Conservation (phyloP, 1,140 invertebrate species). For the Nebria ingens region DNA sequence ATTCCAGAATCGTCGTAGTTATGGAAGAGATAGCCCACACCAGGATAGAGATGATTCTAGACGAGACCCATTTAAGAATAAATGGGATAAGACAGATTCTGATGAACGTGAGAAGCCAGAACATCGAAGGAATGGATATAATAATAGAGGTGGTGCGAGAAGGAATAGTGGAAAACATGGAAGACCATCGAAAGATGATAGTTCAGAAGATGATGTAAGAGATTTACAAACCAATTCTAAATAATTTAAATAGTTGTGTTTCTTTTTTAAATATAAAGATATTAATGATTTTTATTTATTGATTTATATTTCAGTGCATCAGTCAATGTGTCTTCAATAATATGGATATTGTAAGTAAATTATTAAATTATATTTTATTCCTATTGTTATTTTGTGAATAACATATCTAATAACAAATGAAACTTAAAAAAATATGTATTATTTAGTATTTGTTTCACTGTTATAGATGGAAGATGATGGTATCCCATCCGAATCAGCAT, state of each 20-base stretch:
- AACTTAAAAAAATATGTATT: conserved; percentile 1
- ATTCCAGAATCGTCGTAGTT: too few species aligned
- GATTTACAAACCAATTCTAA: background rate
- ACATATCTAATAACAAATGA: background rate
- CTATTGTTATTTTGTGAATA: background rate
- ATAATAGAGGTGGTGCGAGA: too few species aligned
- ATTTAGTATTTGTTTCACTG: too few species aligned
- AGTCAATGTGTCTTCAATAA: conserved; percentile 3
- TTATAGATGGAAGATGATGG: conserved; percentile 5
- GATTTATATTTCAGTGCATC: background rate
- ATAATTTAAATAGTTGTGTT: too few species aligned
- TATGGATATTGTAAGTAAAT: conserved; percentile 6
- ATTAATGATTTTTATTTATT: background rate
- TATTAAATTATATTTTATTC: background rate
- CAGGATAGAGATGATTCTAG: too few species aligned
- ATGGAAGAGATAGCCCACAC: too few species aligned
- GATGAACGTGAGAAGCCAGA: background rate
- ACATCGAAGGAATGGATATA: background rate
- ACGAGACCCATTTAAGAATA: too few species aligned
- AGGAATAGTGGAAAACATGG: background rate
- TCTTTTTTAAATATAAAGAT: background rate
- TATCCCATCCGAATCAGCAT: background rate
- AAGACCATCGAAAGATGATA: background rate
- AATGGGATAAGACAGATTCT: too few species aligned
- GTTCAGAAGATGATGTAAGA: background rate